Evolutionary conservation across 2,888 invertebrate genomes (phyloP).

Genomic region (Rhagonycha fulva): DNA sequence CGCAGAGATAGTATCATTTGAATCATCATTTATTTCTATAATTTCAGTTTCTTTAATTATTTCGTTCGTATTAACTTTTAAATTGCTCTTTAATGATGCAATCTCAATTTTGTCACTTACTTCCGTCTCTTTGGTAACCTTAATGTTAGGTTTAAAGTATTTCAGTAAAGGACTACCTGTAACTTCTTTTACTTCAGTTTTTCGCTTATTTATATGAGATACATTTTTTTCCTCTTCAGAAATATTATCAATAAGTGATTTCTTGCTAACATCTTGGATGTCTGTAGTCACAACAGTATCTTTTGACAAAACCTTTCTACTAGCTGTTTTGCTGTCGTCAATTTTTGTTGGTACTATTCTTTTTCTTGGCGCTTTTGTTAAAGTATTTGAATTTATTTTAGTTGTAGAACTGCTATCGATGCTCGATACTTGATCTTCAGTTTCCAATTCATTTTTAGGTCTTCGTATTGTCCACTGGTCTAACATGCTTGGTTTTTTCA

Average conservation of each 20-base stretch:
- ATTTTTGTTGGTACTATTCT: neutral
- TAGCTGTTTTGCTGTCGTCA: neutral
- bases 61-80: neutral
- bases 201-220: neutral
- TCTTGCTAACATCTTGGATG: neutral
- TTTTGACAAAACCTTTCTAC: neutral
- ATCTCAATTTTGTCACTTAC: neutral
- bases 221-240: neutral
- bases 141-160: neutral
- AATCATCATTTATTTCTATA: neutral
- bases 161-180: neutral
- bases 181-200: neutral
- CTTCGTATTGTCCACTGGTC: constrained; percentile 47
- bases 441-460: constrained; percentile 7
- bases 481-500: constrained; percentile 47
- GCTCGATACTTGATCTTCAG: neutral
- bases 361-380: constrained; percentile 62
- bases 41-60: neutral
- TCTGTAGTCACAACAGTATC: neutral
- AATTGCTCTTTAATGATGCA: neutral
- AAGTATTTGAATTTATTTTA: constrained; percentile 50
- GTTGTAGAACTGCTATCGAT: neutral
- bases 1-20: neutral
- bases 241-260: neutral
- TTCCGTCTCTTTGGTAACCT: neutral